Evolutionary conservation across 2,113 vertebrate genomes (phyloP).

Genomic region (Camelus bactrianus): DNA sequence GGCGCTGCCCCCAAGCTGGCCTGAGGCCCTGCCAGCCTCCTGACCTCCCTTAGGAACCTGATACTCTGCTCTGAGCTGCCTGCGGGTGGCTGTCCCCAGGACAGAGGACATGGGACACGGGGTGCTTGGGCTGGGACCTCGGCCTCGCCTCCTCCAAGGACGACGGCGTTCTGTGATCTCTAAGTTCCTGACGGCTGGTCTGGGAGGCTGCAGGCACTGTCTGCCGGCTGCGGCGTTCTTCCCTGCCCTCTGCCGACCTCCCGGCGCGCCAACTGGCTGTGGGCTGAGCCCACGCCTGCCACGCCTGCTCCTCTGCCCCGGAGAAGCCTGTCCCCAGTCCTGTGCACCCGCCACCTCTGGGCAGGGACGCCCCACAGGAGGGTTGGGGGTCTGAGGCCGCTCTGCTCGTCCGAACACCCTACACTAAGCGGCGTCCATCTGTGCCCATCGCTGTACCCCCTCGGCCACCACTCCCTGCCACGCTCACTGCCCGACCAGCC

Average conservation of each 20-base stretch:
- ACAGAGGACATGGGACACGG: not conserved
- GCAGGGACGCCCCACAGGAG: rapidly evolving
- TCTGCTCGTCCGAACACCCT: not conserved
- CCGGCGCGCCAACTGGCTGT: not conserved
- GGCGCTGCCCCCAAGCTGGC: not conserved
- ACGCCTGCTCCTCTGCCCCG: not conserved
- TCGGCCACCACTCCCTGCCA: rapidly evolving
- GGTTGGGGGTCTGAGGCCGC: rapidly evolving
- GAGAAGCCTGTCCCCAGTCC: not conserved
- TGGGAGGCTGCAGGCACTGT: not conserved
- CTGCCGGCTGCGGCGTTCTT: not conserved
- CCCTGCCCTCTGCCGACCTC: not conserved
- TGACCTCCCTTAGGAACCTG: not conserved
- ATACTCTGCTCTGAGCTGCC: not conserved
- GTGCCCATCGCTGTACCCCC: rapidly evolving
- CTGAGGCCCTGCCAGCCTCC: not conserved
- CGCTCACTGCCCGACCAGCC: rapidly evolving
- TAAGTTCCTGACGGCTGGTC: rapidly evolving
- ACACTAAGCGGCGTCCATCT: rapidly evolving
- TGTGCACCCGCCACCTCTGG: not conserved
- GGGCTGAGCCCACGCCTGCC: not conserved
- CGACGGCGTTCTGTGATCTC: rapidly evolving
- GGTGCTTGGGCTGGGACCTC: not conserved
- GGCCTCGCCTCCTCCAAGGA: not conserved
- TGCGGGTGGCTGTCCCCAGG: not conserved